Percentiles rank a stretch among this genome's conserved stretches.
These are phyloP conservation scores for Trichomalopsis sarcophagae DNA, from an alignment of 1,140 invertebrate species.

Conservation along the genomic window DNA sequence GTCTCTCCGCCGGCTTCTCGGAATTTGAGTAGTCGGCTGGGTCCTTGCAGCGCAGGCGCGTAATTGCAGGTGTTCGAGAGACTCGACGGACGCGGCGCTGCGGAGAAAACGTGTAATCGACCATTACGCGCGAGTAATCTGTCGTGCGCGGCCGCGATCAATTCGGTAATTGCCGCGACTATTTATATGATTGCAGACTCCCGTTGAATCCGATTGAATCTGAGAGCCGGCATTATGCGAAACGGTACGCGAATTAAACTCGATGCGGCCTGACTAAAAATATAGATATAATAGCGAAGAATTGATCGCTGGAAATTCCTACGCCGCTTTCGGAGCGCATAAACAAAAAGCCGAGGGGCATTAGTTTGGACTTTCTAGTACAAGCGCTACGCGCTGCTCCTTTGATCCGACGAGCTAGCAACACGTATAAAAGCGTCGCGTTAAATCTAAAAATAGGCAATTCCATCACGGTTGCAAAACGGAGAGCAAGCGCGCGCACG, in stretches of 20 bases:
- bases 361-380: no score
- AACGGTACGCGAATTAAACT: not conserved
- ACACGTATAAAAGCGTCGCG: not conserved
- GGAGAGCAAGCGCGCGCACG: not conserved
- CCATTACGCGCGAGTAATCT: conserved; percentile 1
- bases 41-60: not conserved
- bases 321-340: no score
- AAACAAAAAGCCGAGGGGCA: no score
- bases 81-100: no score
- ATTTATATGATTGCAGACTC: not conserved
- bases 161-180: not conserved
- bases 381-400: no score
- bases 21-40: not conserved
- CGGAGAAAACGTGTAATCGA: conserved; percentile 13
- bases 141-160: not conserved
- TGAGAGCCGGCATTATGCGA: not conserved
- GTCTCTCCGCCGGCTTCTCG: not conserved
- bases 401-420: not conserved
- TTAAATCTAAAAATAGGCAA: conserved; percentile 7
- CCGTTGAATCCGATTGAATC: not conserved
- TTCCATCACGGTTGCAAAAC: not conserved
- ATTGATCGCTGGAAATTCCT: no score
- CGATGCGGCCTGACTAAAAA: no score
- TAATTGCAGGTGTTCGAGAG: not conserved
- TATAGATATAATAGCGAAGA: no score